A percentile compares a stretch with the other conserved stretches of the same genome.
phyloP scores from a whole-genome alignment of 1,140 invertebrate species.

The Rhyzopertha dominica region DNA sequence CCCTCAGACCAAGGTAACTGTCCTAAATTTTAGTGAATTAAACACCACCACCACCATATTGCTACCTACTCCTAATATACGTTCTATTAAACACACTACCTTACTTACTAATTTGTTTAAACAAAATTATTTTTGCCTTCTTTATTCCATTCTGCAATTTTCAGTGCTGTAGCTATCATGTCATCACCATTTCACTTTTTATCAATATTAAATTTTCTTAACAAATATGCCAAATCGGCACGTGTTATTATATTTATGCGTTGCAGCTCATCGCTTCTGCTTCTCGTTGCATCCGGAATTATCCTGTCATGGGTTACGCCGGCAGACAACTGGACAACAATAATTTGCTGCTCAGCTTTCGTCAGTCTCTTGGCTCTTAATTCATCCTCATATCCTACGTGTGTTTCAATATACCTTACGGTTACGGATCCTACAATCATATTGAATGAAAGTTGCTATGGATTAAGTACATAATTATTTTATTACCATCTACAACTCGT shows the following conservation, averaged over 20 bases:
- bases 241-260: neutral
- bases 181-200: neutral
- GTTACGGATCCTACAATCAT: neutral
- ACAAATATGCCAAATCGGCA: neutral
- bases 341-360: neutral
- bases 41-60: too few species aligned
- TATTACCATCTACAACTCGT: too few species aligned
- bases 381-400: conserved; percentile 1
- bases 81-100: too few species aligned
- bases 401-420: neutral
- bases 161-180: neutral
- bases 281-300: neutral
- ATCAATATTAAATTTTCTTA: conserved; percentile 2
- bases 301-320: neutral
- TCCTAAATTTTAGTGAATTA: too few species aligned
- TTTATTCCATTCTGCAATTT: conserved; percentile 1
- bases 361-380: neutral
- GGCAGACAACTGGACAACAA: neutral
- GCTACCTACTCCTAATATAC: too few species aligned
- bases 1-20: conserved; percentile 5
- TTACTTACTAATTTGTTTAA: too few species aligned
- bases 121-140: too few species aligned
- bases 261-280: neutral
- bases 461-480: too few species aligned
- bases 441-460: too few species aligned